These are phyloP conservation scores for Ridgeia piscesae DNA, from an alignment of 1,140 invertebrate species.

Conservation along the genomic window DNA sequence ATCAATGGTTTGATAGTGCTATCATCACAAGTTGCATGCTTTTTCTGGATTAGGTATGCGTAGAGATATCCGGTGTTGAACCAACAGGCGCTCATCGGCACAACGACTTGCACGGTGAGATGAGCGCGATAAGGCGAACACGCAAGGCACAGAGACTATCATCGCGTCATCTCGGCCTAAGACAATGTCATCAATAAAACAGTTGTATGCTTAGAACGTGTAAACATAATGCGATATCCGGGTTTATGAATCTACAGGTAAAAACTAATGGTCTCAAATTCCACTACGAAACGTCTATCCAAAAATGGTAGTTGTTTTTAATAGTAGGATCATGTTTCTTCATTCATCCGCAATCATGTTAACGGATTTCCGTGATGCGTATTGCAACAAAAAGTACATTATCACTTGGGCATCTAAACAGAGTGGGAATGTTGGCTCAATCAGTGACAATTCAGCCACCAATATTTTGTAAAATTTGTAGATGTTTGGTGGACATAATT, in stretches of 20 bases:
- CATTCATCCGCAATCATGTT: neutral
- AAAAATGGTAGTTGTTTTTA: neutral
- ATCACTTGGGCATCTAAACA: neutral
- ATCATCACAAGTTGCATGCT: slow-evolving; percentile 1
- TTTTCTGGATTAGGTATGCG: neutral
- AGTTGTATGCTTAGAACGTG: neutral
- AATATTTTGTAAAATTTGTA: too few relatives aligned
- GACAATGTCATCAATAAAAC: neutral
- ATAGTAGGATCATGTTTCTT: neutral
- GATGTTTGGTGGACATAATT: too few relatives aligned
- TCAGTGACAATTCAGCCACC: too few relatives aligned
- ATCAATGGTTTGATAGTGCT: neutral
- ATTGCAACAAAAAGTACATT: neutral
- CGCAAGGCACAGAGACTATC: neutral
- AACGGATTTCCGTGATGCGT: neutral
- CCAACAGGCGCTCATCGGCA: neutral
- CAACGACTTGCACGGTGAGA: neutral
- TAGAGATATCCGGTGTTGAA: neutral
- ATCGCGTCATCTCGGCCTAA: neutral
- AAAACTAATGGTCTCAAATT: neutral
- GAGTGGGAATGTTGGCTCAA: too few relatives aligned
- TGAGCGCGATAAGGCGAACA: neutral
- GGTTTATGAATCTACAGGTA: neutral
- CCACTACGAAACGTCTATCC: neutral
- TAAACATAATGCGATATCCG: neutral